A percentile compares a stretch with the other conserved stretches of the same genome.
Conservation (phyloP, 1,140 invertebrate genomes). For the Sinella curviseta region DNA sequence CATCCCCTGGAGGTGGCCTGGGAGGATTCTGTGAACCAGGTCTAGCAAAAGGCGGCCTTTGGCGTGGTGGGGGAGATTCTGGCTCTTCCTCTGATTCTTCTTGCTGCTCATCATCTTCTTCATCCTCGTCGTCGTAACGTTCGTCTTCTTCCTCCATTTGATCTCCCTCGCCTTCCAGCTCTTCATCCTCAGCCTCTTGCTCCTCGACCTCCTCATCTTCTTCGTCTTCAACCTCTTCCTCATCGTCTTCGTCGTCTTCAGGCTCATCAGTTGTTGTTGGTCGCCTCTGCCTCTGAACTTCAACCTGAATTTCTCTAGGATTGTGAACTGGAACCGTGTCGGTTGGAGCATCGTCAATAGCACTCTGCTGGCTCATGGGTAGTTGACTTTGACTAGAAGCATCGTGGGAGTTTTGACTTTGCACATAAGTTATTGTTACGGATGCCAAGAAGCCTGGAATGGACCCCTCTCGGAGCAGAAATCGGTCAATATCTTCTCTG, state of each 20-base stretch:
- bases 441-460: conserved; percentile 44
- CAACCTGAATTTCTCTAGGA: conserved; percentile 30
- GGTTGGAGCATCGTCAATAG: neutral
- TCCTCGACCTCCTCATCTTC: conserved; percentile 25
- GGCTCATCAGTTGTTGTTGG: conserved; percentile 2
- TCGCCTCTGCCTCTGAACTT: conserved; percentile 25
- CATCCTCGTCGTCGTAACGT: conserved; percentile 23
- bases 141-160: conserved; percentile 21
- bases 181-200: conserved; percentile 2
- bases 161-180: conserved; percentile 37
- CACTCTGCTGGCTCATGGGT: neutral
- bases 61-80: neutral
- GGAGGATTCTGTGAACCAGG: neutral
- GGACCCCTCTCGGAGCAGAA: conserved; percentile 36
- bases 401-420: conserved; percentile 2
- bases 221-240: conserved; percentile 11
- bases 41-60: neutral
- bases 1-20: neutral
- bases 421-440: conserved; percentile 42
- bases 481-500: conserved; percentile 44
- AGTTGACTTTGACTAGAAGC: conserved; percentile 3
- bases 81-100: conserved; percentile 22
- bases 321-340: neutral
- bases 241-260: conserved; percentile 23
- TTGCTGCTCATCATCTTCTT: conserved; percentile 11